These are phyloP conservation scores for Aromia moschata DNA, from an alignment of 2,888 invertebrate genomes.

Conservation along the genomic window DNA sequence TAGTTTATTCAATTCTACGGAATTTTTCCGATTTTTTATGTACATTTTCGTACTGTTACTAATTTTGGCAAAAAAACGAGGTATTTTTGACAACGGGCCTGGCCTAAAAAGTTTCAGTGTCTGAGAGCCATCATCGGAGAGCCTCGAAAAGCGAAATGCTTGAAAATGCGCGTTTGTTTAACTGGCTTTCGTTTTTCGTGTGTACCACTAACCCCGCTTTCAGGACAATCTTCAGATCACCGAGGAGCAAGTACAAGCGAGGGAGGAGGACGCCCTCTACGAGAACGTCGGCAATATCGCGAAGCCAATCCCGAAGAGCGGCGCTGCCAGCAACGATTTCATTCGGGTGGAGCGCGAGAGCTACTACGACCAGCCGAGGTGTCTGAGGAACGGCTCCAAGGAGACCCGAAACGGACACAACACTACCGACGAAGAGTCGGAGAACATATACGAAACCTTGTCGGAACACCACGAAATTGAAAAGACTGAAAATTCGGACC, in stretches of 20 bases:
- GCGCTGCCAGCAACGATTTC: conserved; percentile 48
- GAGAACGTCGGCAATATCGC: conserved; percentile 47
- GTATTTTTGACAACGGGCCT: too few species aligned
- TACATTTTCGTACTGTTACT: too few species aligned
- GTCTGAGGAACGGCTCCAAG: conserved; percentile 34
- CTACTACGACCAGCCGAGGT: conserved; percentile 47
- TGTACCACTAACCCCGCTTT: conserved; percentile 51
- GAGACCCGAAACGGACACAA: conserved; percentile 42
- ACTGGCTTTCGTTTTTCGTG: conserved; percentile 29
- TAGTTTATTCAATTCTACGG: too few species aligned
- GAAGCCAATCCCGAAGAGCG: conserved; percentile 36
- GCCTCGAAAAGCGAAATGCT: too few species aligned
- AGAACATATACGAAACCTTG: conserved; percentile 50
- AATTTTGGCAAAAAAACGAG: too few species aligned
- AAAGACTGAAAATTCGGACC: conserved; percentile 52
- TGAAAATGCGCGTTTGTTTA: conserved; percentile 27
- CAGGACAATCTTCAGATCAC: conserved; percentile 54
- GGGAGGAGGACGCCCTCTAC: conserved; percentile 47
- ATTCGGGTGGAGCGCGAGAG: conserved; percentile 52
- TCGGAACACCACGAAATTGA: conserved; percentile 39
- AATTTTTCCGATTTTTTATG: too few species aligned
- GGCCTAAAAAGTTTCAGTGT: too few species aligned
- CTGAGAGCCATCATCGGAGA: too few species aligned
- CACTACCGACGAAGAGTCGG: conserved; percentile 32
- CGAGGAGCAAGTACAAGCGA: conserved; percentile 44